A percentile compares a stretch with the other conserved stretches of the same genome.
Evolutionary conservation across 64 coral and sea anemone species (phyloP).

Genomic region (Trachythela sp.): DNA sequence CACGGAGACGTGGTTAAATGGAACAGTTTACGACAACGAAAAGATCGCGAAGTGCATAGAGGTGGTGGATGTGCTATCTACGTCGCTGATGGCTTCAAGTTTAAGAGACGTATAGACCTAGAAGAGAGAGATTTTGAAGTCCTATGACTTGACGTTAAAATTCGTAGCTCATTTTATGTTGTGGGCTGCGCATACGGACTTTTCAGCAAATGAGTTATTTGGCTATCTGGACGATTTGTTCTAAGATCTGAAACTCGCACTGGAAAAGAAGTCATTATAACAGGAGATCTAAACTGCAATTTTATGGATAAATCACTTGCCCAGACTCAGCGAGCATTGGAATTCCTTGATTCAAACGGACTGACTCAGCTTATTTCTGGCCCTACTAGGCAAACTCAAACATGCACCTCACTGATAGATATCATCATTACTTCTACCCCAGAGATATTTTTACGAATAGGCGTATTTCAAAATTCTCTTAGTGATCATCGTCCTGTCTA

Average conservation of each 20-base stretch:
- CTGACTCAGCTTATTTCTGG: slow-evolving; percentile 10
- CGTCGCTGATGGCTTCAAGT: not conserved
- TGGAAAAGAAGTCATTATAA: not conserved
- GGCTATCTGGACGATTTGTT: too few species aligned
- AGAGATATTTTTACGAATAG: not conserved
- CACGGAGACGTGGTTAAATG: slow-evolving; percentile 27
- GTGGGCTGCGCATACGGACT: not conserved
- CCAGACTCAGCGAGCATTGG: slow-evolving; percentile 27
- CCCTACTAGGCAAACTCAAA: not conserved
- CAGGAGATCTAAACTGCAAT: slow-evolving; percentile 25
- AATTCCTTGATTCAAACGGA: slow-evolving; percentile 13
- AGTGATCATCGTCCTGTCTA: slow-evolving; percentile 32
- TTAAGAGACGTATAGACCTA: not conserved
- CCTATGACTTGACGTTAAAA: not conserved
- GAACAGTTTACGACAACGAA: not conserved
- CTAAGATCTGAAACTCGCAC: too few species aligned
- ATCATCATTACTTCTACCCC: slow-evolving; percentile 15
- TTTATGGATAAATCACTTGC: not conserved
- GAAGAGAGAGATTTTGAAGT: slow-evolving; percentile 28
- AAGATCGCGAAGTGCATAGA: not conserved
- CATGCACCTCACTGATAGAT: slow-evolving; percentile 14
- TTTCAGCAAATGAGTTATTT: too few species aligned
- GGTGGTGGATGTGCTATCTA: slow-evolving; percentile 26
- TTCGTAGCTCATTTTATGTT: slow-evolving; percentile 30
- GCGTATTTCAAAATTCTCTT: not conserved